Percentiles rank a stretch among this genome's conserved stretches.
These are phyloP conservation scores for Setophaga kirtlandii DNA, from an alignment of 2,113 vertebrate species.

Conservation along the genomic window DNA sequence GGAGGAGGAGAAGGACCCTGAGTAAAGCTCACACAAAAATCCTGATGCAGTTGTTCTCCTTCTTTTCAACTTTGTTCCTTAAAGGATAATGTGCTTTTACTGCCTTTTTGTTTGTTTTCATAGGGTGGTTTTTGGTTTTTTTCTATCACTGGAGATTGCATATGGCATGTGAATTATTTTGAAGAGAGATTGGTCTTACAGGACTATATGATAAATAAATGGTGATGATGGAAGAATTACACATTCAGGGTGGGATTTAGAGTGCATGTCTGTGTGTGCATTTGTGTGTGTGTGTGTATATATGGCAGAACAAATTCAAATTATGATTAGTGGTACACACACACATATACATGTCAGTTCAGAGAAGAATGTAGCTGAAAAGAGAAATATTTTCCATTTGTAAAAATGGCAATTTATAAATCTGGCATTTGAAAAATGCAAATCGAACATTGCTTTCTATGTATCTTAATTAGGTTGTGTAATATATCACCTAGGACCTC, in stretches of 20 bases:
- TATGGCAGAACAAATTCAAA: background rate
- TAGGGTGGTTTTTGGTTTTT: background rate
- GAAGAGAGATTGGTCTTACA: background rate
- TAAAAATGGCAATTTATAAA: background rate
- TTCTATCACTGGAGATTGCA: background rate
- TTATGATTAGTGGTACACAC: background rate
- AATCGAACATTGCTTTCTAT: background rate
- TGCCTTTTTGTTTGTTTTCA: background rate
- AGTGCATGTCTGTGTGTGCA: background rate
- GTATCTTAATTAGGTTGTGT: constrained; percentile 27
- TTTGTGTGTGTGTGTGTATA: fast-evolving
- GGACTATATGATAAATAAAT: background rate
- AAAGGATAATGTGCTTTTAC: background rate
- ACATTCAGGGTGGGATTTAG: background rate
- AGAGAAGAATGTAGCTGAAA: background rate
- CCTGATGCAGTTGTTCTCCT: background rate
- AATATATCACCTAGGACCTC: constrained; percentile 27
- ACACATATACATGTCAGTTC: background rate
- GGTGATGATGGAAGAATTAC: background rate
- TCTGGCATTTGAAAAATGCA: background rate
- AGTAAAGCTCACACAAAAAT: background rate
- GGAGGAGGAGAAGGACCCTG: background rate
- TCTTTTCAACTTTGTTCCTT: background rate
- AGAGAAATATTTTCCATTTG: background rate
- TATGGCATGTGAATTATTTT: background rate